Conservation (phyloP, 2,113 vertebrate genomes). For the Sprattus sprattus region DNA sequence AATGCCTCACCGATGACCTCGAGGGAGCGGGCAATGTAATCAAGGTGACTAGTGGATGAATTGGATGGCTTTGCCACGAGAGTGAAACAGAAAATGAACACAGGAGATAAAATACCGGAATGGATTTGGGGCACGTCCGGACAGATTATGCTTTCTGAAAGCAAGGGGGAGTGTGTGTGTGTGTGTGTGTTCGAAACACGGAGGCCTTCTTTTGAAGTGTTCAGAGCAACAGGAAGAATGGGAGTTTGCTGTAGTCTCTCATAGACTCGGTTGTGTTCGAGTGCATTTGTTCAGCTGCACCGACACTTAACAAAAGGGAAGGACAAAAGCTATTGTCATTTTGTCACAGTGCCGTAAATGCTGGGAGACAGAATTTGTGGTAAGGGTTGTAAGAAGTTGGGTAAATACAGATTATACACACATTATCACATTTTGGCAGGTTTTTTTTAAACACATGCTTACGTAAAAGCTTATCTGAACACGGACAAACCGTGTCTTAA, state of each 20-base stretch:
- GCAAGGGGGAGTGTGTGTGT: not conserved
- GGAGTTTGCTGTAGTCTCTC: not conserved
- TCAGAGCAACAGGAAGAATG: not conserved
- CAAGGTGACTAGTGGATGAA: conserved; percentile 51
- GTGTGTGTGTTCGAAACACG: not conserved
- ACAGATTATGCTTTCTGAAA: not conserved
- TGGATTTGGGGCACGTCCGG: conserved; percentile 37
- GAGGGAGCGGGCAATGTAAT: conserved; percentile 50
- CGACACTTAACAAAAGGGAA: not conserved
- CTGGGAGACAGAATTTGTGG: not conserved
- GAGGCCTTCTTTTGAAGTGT: not conserved
- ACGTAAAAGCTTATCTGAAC: not conserved
- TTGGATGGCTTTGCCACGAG: not conserved
- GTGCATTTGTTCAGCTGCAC: not conserved
- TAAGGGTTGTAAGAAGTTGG: not conserved
- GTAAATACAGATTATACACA: not conserved
- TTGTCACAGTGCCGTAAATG: not conserved
- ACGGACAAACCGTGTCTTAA: not conserved
- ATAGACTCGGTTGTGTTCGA: not conserved
- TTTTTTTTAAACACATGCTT: not conserved
- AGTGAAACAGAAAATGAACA: conserved; percentile 49
- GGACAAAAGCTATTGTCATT: not conserved
- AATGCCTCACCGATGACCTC: conserved; percentile 49
- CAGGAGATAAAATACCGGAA: conserved; percentile 42
- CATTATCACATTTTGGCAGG: not conserved